Conservation (phyloP, 1,140 invertebrate genomes). For the Diabrotica undecimpunctata region DNA sequence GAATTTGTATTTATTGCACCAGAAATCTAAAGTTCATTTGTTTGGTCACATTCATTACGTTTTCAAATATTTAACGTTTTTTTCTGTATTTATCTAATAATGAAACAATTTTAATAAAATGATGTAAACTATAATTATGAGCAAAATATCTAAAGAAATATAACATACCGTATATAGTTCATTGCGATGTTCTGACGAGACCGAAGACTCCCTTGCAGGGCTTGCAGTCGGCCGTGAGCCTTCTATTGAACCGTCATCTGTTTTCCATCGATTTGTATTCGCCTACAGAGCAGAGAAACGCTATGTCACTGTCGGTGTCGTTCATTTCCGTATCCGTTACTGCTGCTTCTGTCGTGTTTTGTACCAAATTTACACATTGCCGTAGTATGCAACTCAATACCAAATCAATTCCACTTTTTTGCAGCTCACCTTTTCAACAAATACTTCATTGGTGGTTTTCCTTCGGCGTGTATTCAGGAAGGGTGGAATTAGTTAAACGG, state of each 20-base stretch:
- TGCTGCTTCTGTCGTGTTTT: constrained; percentile 31
- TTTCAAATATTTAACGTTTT: too few species aligned
- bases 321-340: constrained; percentile 31
- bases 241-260: constrained; percentile 44
- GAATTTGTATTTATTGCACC: too few species aligned
- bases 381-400: constrained; percentile 24
- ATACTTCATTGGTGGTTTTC: not conserved
- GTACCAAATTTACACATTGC: constrained; percentile 25
- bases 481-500: too few species aligned
- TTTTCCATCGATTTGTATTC: constrained; percentile 46
- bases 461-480: too few species aligned
- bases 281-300: constrained; percentile 40
- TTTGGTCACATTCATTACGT: too few species aligned
- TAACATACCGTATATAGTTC: too few species aligned
- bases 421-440: constrained; percentile 18
- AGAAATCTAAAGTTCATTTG: too few species aligned
- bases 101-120: too few species aligned
- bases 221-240: constrained; percentile 22
- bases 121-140: too few species aligned
- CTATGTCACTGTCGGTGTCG: constrained; percentile 36
- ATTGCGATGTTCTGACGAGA: not conserved
- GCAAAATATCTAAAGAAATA: too few species aligned
- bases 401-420: constrained; percentile 23
- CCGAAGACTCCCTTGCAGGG: not conserved
- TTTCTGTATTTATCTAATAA: too few species aligned